Percentiles rank a stretch among this genome's conserved stretches.
Evolutionary conservation across 2,888 invertebrate genomes (phyloP).

Genomic region (Caenorhabditis wallacei): DNA sequence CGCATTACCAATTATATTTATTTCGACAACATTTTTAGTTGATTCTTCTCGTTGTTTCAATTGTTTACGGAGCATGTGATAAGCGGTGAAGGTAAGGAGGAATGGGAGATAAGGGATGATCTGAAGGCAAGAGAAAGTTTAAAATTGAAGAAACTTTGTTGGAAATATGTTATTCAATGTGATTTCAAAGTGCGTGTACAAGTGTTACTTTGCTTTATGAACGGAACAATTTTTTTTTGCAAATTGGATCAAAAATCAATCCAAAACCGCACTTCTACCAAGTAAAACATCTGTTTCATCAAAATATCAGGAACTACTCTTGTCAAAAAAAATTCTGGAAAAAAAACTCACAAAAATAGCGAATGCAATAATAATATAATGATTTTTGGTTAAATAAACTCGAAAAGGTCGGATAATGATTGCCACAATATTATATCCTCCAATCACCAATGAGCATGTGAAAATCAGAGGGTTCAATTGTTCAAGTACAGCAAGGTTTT

Average conservation of each 20-base stretch:
- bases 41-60: conserved; percentile 1
- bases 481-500: conserved; percentile 28
- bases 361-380: conserved; percentile 25
- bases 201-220: too few species aligned
- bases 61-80: conserved; percentile 15
- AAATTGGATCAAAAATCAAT: too few species aligned
- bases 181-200: too few species aligned
- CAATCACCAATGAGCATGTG: conserved; percentile 12
- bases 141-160: background rate
- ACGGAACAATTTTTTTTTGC: too few species aligned
- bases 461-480: conserved; percentile 33
- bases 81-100: conserved; percentile 6
- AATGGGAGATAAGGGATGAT: conserved; percentile 39
- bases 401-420: conserved; percentile 25
- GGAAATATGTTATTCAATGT: too few species aligned
- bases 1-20: conserved; percentile 4
- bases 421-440: conserved; percentile 19
- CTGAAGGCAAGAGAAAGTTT: conserved; percentile 3
- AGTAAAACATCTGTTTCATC: background rate
- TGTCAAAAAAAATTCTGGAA: background rate
- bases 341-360: conserved; percentile 31
- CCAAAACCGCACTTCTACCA: too few species aligned
- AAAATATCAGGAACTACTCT: background rate
- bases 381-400: conserved; percentile 18
- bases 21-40: conserved; percentile 1